phyloP scores from a whole-genome alignment of 2,888 invertebrate species.

The Trichopoda pennipes region DNA sequence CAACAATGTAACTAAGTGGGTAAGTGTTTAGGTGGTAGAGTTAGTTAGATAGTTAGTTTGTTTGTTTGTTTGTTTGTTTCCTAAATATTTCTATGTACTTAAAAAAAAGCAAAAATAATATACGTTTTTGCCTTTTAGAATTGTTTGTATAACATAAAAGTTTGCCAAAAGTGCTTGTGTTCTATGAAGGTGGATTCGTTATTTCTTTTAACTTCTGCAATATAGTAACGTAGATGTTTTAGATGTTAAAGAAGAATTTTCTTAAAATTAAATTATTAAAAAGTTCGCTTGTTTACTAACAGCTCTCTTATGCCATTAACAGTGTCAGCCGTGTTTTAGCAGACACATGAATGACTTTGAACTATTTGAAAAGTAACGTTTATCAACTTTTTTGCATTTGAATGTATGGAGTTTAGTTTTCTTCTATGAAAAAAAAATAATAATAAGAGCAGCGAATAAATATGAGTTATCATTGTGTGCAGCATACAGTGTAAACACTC shows the following conservation, averaged over 20 bases:
- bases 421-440: too few species aligned
- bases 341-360: too few species aligned
- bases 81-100: not conserved
- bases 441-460: too few species aligned
- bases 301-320: constrained; percentile 39
- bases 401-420: too few species aligned
- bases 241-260: constrained; percentile 53
- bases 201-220: not conserved
- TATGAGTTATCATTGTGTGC: constrained; percentile 41
- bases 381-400: too few species aligned
- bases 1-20: constrained; percentile 19
- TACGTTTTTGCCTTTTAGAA: not conserved
- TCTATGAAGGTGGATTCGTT: constrained; percentile 34
- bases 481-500: constrained; percentile 57
- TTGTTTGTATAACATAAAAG: constrained; percentile 45
- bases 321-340: not conserved
- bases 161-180: constrained; percentile 58
- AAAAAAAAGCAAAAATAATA: not conserved
- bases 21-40: constrained; percentile 6
- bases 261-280: constrained; percentile 70
- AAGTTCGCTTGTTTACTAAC: constrained; percentile 62
- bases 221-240: constrained; percentile 18
- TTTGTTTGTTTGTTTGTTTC: constrained; percentile 13
- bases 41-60: too few species aligned
- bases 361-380: too few species aligned